Base-by-base conservation (phyloP, 2,888 invertebrate genomes). In the Campoplex capitator region DNA sequence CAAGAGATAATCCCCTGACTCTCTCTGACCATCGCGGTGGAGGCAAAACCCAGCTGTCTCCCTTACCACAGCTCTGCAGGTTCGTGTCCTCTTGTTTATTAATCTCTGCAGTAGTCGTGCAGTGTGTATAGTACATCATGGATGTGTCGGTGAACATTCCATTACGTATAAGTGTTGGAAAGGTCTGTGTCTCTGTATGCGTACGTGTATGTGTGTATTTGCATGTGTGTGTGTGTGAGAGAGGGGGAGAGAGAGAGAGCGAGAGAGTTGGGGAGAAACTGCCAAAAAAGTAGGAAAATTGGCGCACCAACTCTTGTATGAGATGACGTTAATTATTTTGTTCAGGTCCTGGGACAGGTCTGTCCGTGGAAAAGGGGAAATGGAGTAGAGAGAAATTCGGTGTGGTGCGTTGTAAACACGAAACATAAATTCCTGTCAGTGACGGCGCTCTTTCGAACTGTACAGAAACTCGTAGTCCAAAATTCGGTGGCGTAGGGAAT, bases 1-100 rank as follows among this genome's bases (percentile, higher is more conserved):
- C 89, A 87, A 78, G 87, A 88, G 87, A 86, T 88, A 88, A 88
- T 89, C 89, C 89, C 65, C 84, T 58, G 78, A 83, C 70, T 77
- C 74, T 38, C 77, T 77, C 79, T 65, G 84, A 67, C 56, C 85
- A 84, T 83, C 80, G 77, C 54, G 67, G 68, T 65, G 79, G 84
- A 75, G 6, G 42, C 75, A 79, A 70, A 79, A 73, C 83, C 84
- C 89, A 88, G 88, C 86, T 88, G 88, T 88, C 87, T 62, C 68
- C 58, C 67, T 38, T 67, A 58, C 48, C 67, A 65, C 71, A 74
- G 68, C 74, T 74, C 67, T 73, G 68, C 71, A 68, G 82, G 75
- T 68, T 77, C 65, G 62, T 56, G 71, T 80, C 58, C 62, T 70
- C 78, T 68, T 70, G 81, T 83, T 84, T 84, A 74, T 67, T 82